Evolutionary conservation across 2,888 invertebrate species (phyloP).

Genomic region (Antheraea yamamai): DNA sequence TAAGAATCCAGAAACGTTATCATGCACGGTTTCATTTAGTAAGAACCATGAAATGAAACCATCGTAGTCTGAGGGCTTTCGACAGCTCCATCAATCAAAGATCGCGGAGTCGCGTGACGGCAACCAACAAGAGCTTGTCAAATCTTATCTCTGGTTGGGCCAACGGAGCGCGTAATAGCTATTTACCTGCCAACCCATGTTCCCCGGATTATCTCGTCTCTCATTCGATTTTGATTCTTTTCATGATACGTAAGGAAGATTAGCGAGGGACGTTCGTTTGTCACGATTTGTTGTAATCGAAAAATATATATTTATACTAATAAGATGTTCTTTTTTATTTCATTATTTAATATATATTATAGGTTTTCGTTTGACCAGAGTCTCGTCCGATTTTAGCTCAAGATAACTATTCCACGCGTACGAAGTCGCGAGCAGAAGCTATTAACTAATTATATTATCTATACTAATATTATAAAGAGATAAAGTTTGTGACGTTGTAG

Average conservation of each 20-base stretch:
- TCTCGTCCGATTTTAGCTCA: no score
- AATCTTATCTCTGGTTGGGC: constrained; percentile 64
- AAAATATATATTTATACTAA: constrained; percentile 9
- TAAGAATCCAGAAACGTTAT: constrained; percentile 37
- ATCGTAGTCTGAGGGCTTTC: constrained; percentile 52
- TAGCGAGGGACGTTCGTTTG: constrained; percentile 53
- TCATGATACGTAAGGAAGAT: constrained; percentile 57
- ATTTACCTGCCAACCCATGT: constrained; percentile 71
- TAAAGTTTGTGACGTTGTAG: no score
- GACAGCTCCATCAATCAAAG: constrained; percentile 70
- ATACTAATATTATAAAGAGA: no score
- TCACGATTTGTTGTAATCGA: constrained; percentile 19
- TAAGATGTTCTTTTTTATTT: background rate
- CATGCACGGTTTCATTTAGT: constrained; percentile 62
- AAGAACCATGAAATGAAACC: constrained; percentile 70
- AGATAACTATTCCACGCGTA: no score
- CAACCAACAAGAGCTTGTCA: constrained; percentile 53
- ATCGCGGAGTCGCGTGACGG: constrained; percentile 38
- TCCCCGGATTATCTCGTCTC: constrained; percentile 64
- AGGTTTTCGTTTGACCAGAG: no score
- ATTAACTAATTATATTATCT: no score
- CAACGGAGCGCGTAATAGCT: constrained; percentile 79
- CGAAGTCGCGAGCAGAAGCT: no score
- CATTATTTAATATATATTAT: no score
- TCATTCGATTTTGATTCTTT: constrained; percentile 67